Evolutionary conservation across 2,888 invertebrate genomes (phyloP).

Genomic region (Teinopalpus imperialis): DNA sequence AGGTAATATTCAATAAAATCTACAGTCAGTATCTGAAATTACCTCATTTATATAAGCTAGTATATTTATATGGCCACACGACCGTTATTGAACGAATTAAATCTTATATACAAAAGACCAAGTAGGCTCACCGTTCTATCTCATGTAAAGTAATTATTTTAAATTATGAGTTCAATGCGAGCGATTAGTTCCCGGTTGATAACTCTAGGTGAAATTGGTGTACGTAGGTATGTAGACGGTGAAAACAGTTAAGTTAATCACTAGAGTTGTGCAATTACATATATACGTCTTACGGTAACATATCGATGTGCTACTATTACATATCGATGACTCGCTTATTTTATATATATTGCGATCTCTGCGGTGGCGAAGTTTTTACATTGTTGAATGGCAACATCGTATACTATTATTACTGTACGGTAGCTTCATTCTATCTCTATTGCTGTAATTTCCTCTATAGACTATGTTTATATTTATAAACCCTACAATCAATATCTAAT

Average conservation of each 20-base stretch:
- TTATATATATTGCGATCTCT: background rate
- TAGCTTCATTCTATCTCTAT: conserved; percentile 22
- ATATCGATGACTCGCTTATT: background rate
- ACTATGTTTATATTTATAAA: conserved; percentile 33
- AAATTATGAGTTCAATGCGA: background rate
- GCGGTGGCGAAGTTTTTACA: conserved; percentile 16
- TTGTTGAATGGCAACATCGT: conserved; percentile 24
- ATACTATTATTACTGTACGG: conserved; percentile 25
- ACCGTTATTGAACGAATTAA: too few relatives aligned
- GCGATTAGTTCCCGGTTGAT: background rate
- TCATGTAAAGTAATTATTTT: background rate
- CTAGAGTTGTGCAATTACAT: background rate
- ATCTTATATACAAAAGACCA: too few relatives aligned
- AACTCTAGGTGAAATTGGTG: background rate
- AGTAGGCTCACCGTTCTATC: too few relatives aligned
- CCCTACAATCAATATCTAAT: conserved; percentile 12
- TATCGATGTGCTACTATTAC: background rate
- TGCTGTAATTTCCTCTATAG: conserved; percentile 27
- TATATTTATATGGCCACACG: too few relatives aligned
- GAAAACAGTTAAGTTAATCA: background rate
- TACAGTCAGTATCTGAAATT: too few relatives aligned
- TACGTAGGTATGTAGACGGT: background rate
- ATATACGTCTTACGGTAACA: background rate
- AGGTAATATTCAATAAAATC: too few relatives aligned
- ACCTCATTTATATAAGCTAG: too few relatives aligned